Conservation (phyloP, 2,797 vertebrate species). For the Typhlichthys eigenmanni region DNA sequence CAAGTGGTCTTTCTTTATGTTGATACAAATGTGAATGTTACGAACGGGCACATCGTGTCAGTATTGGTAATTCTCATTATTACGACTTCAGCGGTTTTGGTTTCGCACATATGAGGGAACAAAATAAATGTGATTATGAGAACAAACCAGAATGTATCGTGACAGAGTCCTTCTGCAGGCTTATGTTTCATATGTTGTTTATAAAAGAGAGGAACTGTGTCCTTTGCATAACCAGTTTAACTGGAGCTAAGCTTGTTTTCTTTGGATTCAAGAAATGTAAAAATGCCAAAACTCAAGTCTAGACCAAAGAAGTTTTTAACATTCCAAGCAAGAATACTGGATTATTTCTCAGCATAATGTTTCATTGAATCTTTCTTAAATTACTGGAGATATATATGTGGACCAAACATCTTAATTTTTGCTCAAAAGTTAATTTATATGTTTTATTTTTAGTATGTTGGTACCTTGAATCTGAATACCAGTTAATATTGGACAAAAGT, state of each 20-base stretch:
- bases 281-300: constrained; percentile 15
- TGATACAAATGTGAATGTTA: constrained; percentile 43
- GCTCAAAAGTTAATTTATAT: constrained; percentile 63
- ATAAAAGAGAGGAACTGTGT: constrained; percentile 45
- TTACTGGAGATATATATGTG: constrained; percentile 18
- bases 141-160: constrained; percentile 27
- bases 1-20: constrained; percentile 10
- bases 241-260: constrained; percentile 54
- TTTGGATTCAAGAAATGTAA: constrained; percentile 44
- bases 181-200: constrained; percentile 9
- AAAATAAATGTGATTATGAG: constrained; percentile 23
- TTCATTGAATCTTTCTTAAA: constrained; percentile 38
- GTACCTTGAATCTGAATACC: constrained; percentile 48
- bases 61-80: constrained; percentile 41
- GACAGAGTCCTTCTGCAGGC: constrained; percentile 4
- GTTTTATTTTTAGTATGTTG: constrained; percentile 44
- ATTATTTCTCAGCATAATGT: constrained; percentile 40
- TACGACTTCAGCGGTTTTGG: neutral
- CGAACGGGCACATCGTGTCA: constrained; percentile 35
- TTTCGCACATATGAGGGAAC: constrained; percentile 32
- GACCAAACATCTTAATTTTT: constrained; percentile 48
- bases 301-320: constrained; percentile 57
- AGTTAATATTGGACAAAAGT: constrained; percentile 38
- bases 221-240: constrained; percentile 53
- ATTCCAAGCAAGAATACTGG: constrained; percentile 72